phyloP scores from a whole-genome alignment of 2,113 vertebrate genomes.

The Leptobrachium ailaonicum region DNA sequence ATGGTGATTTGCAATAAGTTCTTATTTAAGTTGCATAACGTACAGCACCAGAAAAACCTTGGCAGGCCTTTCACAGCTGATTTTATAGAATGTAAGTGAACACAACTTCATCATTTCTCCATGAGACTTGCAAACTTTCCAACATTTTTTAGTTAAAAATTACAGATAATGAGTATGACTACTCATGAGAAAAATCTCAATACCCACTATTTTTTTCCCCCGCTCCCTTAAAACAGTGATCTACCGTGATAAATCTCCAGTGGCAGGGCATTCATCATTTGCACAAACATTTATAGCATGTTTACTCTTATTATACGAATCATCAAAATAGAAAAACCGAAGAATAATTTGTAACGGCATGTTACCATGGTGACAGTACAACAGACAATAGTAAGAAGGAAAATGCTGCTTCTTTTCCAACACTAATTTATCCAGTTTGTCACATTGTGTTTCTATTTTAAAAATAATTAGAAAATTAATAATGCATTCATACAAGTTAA shows the following conservation, averaged over 20 bases:
- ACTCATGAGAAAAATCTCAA: slow-evolving; percentile 16
- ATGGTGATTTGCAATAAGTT: too few species aligned
- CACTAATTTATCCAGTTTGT: slow-evolving; percentile 53
- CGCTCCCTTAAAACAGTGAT: slow-evolving; percentile 11
- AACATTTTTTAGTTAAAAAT: slow-evolving; percentile 25
- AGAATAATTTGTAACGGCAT: slow-evolving; percentile 41
- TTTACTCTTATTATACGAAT: slow-evolving; percentile 45
- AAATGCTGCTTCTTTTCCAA: slow-evolving; percentile 55
- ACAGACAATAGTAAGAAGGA: slow-evolving; percentile 56
- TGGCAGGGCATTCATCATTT: neutral
- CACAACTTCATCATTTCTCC: slow-evolving; percentile 28
- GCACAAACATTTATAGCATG: slow-evolving; percentile 27
- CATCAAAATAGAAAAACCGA: slow-evolving; percentile 48
- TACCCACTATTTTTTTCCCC: slow-evolving; percentile 33
- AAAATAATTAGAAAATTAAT: neutral
- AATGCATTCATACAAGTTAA: neutral
- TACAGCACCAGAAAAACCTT: neutral
- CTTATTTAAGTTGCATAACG: too few species aligned
- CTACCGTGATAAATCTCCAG: slow-evolving; percentile 27
- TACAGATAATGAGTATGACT: slow-evolving; percentile 40
- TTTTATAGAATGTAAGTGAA: slow-evolving; percentile 19
- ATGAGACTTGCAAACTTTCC: neutral
- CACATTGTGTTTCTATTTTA: slow-evolving; percentile 18
- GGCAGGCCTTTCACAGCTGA: neutral
- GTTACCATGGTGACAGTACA: slow-evolving; percentile 55